Percentiles rank a stretch among this genome's conserved stretches.
Evolutionary conservation across 2,888 invertebrate species (phyloP).

Genomic region (Ormia ochracea): DNA sequence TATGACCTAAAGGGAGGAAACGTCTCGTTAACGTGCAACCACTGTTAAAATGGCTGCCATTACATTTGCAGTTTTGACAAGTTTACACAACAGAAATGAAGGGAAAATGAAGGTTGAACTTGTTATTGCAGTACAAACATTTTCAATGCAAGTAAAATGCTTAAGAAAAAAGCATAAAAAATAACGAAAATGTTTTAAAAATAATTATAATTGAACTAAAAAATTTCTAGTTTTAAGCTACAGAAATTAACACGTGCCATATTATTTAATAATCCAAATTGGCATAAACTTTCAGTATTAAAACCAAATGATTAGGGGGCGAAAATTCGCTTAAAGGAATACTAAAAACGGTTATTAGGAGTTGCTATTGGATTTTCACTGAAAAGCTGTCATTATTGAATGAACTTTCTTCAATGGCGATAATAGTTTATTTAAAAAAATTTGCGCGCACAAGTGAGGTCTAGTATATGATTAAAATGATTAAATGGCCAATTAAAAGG

Average conservation of each 20-base stretch:
- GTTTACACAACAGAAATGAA: slow-evolving; percentile 22
- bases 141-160: neutral
- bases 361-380: neutral
- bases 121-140: neutral
- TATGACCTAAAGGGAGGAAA: slow-evolving; percentile 48
- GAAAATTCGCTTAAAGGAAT: neutral
- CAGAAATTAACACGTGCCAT: neutral
- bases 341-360: neutral
- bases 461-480: too few species aligned
- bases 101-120: neutral
- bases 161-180: neutral
- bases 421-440: neutral
- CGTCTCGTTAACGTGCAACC: slow-evolving; percentile 50
- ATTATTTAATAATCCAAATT: neutral
- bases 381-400: neutral
- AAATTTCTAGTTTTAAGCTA: neutral
- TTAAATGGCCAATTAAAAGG: too few species aligned
- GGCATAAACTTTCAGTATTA: slow-evolving; percentile 1
- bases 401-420: neutral
- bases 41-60: slow-evolving; percentile 24
- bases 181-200: neutral
- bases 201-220: neutral
- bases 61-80: slow-evolving; percentile 49
- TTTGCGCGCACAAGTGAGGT: neutral
- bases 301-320: neutral